Percentiles rank a stretch among this genome's conserved stretches.
These are phyloP conservation scores for Plodia interpunctella DNA, from an alignment of 1,140 invertebrate genomes.

Conservation along the genomic window DNA sequence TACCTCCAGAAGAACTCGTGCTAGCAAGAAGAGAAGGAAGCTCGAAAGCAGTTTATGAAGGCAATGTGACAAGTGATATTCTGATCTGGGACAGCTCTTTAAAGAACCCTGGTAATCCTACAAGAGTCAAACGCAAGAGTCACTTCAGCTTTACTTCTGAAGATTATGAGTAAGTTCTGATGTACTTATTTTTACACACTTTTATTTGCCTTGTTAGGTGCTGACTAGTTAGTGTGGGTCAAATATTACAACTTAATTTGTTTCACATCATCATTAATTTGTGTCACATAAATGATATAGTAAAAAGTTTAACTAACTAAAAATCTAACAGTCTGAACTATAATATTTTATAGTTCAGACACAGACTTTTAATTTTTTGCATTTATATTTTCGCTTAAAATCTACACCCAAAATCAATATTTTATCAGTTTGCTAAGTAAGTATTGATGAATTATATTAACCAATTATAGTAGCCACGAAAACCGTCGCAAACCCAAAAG, in stretches of 20 bases:
- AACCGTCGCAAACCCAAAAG: constrained; percentile 18
- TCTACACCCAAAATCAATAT: not conserved
- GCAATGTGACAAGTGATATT: constrained; percentile 42
- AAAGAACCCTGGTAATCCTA: constrained; percentile 23
- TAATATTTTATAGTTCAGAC: too few species aligned
- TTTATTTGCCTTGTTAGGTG: not conserved
- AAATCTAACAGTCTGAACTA: too few species aligned
- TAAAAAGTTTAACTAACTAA: too few species aligned
- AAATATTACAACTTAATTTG: too few species aligned
- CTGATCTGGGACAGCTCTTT: constrained; percentile 37
- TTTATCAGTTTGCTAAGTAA: not conserved
- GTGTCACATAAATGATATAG: too few species aligned
- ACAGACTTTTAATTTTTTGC: too few species aligned
- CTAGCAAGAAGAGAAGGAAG: constrained; percentile 30
- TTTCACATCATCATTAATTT: too few species aligned
- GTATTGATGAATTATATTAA: too few species aligned
- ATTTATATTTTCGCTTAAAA: too few species aligned
- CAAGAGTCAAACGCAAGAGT: constrained; percentile 53
- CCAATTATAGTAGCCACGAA: constrained; percentile 27
- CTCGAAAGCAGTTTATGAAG: constrained; percentile 31
- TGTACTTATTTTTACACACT: not conserved
- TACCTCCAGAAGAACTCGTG: constrained; percentile 54
- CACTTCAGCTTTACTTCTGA: constrained; percentile 43
- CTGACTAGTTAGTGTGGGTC: too few species aligned
- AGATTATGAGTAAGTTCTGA: constrained; percentile 36